phyloP scores from a whole-genome alignment of 2,113 vertebrate genomes.

The Thinocorus orbignyianus region DNA sequence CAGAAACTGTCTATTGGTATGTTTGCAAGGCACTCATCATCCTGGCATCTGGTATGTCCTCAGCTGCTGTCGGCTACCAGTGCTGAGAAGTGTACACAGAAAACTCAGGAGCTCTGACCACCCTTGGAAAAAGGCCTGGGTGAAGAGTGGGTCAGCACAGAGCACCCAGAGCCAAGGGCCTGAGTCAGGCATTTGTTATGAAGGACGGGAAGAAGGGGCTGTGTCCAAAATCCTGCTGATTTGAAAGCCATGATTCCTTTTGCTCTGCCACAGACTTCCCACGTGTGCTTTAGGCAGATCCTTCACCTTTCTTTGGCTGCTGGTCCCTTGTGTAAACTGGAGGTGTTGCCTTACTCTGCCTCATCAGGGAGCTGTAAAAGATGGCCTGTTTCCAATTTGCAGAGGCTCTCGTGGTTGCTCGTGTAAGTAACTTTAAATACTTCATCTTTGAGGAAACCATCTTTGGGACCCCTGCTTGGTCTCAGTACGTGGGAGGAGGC shows the following conservation, averaged over 20 bases:
- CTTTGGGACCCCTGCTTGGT: background rate
- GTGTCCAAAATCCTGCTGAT: rapidly evolving
- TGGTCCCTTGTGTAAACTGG: background rate
- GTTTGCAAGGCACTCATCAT: background rate
- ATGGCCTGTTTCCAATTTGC: background rate
- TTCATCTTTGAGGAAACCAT: background rate
- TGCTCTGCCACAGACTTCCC: background rate
- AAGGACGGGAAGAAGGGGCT: background rate
- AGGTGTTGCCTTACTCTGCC: background rate
- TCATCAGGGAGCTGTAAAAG: background rate
- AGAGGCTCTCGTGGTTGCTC: background rate
- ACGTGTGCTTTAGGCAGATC: background rate
- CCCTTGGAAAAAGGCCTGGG: background rate
- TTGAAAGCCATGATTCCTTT: background rate
- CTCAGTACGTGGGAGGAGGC: background rate
- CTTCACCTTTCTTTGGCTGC: background rate
- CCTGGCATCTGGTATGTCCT: background rate
- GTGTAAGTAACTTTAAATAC: background rate
- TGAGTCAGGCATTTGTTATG: background rate
- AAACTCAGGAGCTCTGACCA: background rate
- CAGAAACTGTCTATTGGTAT: background rate
- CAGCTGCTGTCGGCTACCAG: background rate
- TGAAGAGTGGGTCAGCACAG: background rate
- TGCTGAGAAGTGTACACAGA: background rate
- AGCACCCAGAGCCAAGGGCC: background rate